Evolutionary conservation across 2,888 invertebrate species (phyloP).

Genomic region (Andrena hattorfiana): DNA sequence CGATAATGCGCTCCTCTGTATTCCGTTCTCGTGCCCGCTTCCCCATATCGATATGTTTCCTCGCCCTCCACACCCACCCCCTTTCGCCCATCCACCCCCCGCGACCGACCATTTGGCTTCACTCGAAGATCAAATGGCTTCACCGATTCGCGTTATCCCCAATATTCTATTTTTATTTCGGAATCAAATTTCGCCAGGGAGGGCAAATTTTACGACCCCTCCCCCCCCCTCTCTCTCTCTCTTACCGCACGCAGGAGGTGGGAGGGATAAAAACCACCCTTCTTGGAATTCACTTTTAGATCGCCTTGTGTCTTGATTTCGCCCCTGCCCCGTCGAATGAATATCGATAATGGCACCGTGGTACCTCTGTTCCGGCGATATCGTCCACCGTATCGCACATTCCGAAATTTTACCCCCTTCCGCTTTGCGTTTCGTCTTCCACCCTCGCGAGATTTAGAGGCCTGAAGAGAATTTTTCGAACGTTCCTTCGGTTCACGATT

Average conservation of each 20-base stretch:
- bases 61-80: conserved; percentile 57
- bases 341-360: conserved; percentile 40
- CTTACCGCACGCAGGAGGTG: neutral
- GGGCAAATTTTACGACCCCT: conserved; percentile 62
- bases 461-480: too few species aligned
- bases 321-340: conserved; percentile 9
- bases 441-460: neutral
- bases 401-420: neutral
- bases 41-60: conserved; percentile 84
- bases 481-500: neutral
- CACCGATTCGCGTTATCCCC: conserved; percentile 85
- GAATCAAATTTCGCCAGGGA: conserved; percentile 83
- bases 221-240: conserved; percentile 10
- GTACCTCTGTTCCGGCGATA: neutral
- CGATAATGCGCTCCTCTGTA: conserved; percentile 85
- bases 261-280: conserved; percentile 13
- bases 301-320: conserved; percentile 52
- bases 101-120: conserved; percentile 73
- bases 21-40: conserved; percentile 82
- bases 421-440: neutral
- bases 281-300: conserved; percentile 34
- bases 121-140: conserved; percentile 84
- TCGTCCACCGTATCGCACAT: neutral
- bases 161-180: conserved; percentile 84
- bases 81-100: conserved; percentile 36